These are phyloP conservation scores for Pyrocephalus nanus DNA, from an alignment of 2,797 vertebrate genomes.

Conservation along the genomic window DNA sequence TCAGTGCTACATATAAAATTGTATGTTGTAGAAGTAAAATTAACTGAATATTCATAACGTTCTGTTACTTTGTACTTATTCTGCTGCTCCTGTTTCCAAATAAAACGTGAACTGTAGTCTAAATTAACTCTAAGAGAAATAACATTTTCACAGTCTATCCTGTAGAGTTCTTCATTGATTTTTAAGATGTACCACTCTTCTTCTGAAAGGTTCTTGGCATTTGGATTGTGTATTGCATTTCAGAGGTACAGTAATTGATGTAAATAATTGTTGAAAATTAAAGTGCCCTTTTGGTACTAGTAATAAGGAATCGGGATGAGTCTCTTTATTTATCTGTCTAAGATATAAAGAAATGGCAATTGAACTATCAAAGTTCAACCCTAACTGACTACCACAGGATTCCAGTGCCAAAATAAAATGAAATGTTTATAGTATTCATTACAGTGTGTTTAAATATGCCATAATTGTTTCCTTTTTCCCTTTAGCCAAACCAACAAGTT, in stretches of 20 bases:
- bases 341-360: background rate
- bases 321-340: background rate
- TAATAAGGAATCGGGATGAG: background rate
- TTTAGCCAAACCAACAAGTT: constrained; percentile 99
- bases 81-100: constrained; percentile 70
- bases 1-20: constrained; percentile 68
- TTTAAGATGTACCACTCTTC: background rate
- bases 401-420: background rate
- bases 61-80: constrained; percentile 75
- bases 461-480: constrained; percentile 74
- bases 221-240: constrained; percentile 11
- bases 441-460: constrained; percentile 41
- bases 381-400: background rate
- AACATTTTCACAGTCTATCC: constrained; percentile 55
- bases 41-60: constrained; percentile 80
- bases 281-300: background rate
- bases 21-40: constrained; percentile 72
- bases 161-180: constrained; percentile 29
- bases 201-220: constrained; percentile 33
- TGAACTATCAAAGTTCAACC: background rate
- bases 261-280: constrained; percentile 28
- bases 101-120: constrained; percentile 71
- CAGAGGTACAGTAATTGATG: constrained; percentile 3
- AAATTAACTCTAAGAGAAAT: constrained; percentile 69
- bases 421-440: background rate